phyloP scores from a whole-genome alignment of 2,797 vertebrate genomes.

The Paratrypauchen microcephalus region DNA sequence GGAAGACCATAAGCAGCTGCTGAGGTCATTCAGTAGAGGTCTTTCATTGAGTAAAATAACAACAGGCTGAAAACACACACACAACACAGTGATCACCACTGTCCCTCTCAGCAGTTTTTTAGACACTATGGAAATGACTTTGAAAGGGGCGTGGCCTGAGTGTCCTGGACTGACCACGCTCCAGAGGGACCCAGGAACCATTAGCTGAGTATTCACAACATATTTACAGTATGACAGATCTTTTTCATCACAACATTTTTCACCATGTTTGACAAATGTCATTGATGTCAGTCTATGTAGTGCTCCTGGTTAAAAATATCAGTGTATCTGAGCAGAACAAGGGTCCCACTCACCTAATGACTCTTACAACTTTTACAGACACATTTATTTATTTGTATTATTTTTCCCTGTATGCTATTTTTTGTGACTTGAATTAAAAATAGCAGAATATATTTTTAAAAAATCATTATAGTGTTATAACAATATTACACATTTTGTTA shows the following conservation, averaged over 20 bases:
- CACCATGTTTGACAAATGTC: constrained; percentile 8
- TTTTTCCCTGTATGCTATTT: too few relatives aligned
- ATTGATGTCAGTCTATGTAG: constrained; percentile 5
- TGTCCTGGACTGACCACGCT: constrained; percentile 6
- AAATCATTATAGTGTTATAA: too few relatives aligned
- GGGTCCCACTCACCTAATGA: not conserved
- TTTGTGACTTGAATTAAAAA: too few relatives aligned
- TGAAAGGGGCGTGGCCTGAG: not conserved
- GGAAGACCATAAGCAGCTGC: constrained; percentile 26
- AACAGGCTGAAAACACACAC: constrained; percentile 4
- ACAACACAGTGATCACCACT: constrained; percentile 1
- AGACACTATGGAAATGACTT: constrained; percentile 11
- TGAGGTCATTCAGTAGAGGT: constrained; percentile 18
- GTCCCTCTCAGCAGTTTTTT: constrained; percentile 11
- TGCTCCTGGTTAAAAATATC: constrained; percentile 4
- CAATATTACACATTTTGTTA: too few relatives aligned
- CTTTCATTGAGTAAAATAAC: constrained; percentile 25
- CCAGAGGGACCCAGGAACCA: not conserved
- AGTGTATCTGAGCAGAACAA: constrained; percentile 7
- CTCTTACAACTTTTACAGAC: not conserved
- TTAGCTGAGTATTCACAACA: constrained; percentile 11
- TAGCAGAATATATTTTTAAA: too few relatives aligned
- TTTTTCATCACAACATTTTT: constrained; percentile 11
- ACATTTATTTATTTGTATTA: not conserved
- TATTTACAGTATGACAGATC: constrained; percentile 5